Evolutionary conservation across 1,140 invertebrate genomes (phyloP).

Genomic region (Heliconius hewitsoni): DNA sequence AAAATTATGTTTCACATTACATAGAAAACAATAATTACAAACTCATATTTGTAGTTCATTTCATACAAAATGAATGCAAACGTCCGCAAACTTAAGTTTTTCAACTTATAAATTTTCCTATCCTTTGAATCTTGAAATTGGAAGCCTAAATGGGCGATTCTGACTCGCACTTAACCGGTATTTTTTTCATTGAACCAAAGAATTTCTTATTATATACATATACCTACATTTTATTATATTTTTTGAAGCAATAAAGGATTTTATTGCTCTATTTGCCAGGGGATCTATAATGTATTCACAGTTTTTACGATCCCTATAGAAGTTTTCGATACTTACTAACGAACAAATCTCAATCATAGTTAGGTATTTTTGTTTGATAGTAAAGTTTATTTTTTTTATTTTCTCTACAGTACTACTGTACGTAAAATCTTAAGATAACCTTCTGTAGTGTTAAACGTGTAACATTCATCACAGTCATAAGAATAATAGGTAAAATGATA

Average conservation of each 20-base stretch:
- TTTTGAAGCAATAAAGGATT: neutral
- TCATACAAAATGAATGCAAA: no score
- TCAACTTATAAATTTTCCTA: no score
- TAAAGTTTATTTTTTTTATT: no score
- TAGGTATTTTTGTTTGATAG: neutral
- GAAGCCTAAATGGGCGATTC: no score
- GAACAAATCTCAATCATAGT: neutral
- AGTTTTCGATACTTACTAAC: neutral
- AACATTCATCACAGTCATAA: neutral
- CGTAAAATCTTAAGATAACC: no score
- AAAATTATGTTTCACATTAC: no score
- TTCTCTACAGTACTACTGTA: no score
- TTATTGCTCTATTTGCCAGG: neutral
- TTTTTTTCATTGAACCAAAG: neutral
- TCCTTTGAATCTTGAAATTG: no score
- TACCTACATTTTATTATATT: neutral
- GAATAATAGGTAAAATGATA: neutral
- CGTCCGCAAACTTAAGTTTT: no score
- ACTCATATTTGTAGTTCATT: no score
- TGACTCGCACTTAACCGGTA: no score
- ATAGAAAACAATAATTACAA: no score
- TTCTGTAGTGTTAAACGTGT: neutral
- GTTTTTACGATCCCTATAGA: neutral
- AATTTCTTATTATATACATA: neutral
- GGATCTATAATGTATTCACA: neutral